Conservation (phyloP, 2,113 vertebrate genomes). For the Pomatostomus ruficeps region DNA sequence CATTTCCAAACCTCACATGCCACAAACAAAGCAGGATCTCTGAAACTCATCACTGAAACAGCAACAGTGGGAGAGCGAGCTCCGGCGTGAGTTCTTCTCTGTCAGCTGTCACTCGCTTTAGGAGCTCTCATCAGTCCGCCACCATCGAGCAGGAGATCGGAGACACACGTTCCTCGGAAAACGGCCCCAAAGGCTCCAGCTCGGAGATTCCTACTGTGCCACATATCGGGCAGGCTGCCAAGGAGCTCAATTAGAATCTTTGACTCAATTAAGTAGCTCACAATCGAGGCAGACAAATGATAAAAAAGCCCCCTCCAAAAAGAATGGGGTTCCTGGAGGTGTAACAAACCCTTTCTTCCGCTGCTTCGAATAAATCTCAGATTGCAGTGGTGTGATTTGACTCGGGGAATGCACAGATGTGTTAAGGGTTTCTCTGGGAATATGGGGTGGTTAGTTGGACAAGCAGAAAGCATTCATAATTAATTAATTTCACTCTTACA, state of each 20-base stretch:
- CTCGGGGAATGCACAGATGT: slow-evolving; percentile 7
- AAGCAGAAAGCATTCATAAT: slow-evolving; percentile 60
- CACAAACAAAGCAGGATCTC: not conserved
- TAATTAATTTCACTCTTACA: slow-evolving; percentile 56
- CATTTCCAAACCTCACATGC: not conserved
- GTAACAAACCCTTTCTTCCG: not conserved
- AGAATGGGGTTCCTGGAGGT: slow-evolving; percentile 3
- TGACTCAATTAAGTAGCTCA: slow-evolving; percentile 21
- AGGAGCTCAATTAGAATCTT: slow-evolving; percentile 33
- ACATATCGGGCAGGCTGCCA: slow-evolving; percentile 47
- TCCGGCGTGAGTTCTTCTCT: slow-evolving; percentile 22
- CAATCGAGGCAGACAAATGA: not conserved
- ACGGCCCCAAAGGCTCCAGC: slow-evolving; percentile 21
- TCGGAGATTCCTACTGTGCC: slow-evolving; percentile 12
- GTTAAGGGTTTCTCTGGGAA: slow-evolving; percentile 48
- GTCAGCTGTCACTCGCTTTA: slow-evolving; percentile 42
- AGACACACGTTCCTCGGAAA: slow-evolving; percentile 49
- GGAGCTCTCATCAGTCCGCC: slow-evolving; percentile 45
- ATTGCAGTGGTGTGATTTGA: slow-evolving; percentile 18
- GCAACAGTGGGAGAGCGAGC: slow-evolving; percentile 31
- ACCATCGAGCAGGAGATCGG: slow-evolving; percentile 35
- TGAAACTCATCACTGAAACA: slow-evolving; percentile 7
- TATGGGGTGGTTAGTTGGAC: slow-evolving; percentile 43
- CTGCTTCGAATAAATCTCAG: not conserved
- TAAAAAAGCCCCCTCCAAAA: not conserved